Percentiles rank a stretch among this genome's conserved stretches.
phyloP scores from a whole-genome alignment of 23 tunicate species.

The Trididemnum miniatum region DNA sequence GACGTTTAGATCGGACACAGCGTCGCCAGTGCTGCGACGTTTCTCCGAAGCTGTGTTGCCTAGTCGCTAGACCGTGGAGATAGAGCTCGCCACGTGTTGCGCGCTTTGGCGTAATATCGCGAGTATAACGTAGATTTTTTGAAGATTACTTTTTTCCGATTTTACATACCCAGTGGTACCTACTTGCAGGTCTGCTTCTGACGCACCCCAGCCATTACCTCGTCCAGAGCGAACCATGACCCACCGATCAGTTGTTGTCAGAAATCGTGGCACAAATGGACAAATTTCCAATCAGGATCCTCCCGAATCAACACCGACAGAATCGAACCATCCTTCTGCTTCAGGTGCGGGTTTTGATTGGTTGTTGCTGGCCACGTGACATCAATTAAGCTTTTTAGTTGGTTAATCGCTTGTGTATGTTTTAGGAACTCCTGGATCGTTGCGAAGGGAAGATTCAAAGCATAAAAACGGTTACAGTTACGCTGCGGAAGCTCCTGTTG shows the following conservation, averaged over 20 bases:
- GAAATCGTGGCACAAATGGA: constrained; percentile 24
- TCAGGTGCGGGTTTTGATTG: constrained; percentile 28
- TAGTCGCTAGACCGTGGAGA: no score
- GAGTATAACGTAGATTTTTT: no score
- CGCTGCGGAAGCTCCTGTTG: not conserved
- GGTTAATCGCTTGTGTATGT: not conserved
- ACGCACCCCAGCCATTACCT: constrained; percentile 52
- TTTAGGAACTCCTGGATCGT: constrained; percentile 23
- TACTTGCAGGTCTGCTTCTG: constrained; percentile 22
- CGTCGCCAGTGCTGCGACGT: no score
- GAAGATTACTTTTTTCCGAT: no score
- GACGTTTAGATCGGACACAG: no score
- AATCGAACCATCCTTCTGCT: constrained; percentile 21
- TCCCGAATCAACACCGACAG: constrained; percentile 21
- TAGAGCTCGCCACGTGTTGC: no score
- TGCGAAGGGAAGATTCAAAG: not conserved
- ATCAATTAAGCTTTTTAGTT: not conserved
- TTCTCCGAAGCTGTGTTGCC: no score
- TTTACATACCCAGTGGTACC: no score
- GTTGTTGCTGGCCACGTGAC: not conserved
- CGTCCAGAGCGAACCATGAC: constrained; percentile 58
- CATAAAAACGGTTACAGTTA: constrained; percentile 12
- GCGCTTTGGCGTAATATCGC: no score
- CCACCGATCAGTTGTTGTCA: constrained; percentile 29
- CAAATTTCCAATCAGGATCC: not conserved